phyloP scores from a whole-genome alignment of 2,113 vertebrate genomes.

The Myocastor coypus region DNA sequence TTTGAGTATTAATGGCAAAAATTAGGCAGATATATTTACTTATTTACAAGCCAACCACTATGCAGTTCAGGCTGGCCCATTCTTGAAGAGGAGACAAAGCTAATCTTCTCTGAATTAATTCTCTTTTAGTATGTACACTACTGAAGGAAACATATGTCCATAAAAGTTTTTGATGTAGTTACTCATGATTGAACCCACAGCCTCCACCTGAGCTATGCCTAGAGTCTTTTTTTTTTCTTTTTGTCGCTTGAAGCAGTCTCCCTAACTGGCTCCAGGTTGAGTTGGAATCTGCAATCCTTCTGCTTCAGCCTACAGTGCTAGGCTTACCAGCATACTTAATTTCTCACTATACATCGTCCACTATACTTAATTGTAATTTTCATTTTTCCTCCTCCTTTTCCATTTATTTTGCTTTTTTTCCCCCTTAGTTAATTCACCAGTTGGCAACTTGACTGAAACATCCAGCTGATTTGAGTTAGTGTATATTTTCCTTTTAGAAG shows the following conservation, averaged over 20 bases:
- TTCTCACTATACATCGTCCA: background rate
- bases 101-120: background rate
- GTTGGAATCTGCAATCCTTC: background rate
- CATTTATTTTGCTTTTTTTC: background rate
- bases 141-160: background rate
- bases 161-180: background rate
- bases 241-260: background rate
- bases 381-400: background rate
- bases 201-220: background rate
- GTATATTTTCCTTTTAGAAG: background rate
- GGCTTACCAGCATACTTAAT: background rate
- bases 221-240: background rate
- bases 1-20: slow-evolving; percentile 9
- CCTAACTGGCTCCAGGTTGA: background rate
- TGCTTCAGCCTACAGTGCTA: background rate
- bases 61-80: too few species aligned
- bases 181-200: background rate
- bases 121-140: background rate
- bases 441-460: background rate
- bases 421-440: background rate
- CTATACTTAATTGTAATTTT: background rate
- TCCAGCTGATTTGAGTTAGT: background rate
- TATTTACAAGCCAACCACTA: background rate
- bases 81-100: background rate
- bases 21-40: background rate